Base-by-base conservation (phyloP, 2,113 vertebrate genomes). In the Brachionichthys hirsutus region DNA sequence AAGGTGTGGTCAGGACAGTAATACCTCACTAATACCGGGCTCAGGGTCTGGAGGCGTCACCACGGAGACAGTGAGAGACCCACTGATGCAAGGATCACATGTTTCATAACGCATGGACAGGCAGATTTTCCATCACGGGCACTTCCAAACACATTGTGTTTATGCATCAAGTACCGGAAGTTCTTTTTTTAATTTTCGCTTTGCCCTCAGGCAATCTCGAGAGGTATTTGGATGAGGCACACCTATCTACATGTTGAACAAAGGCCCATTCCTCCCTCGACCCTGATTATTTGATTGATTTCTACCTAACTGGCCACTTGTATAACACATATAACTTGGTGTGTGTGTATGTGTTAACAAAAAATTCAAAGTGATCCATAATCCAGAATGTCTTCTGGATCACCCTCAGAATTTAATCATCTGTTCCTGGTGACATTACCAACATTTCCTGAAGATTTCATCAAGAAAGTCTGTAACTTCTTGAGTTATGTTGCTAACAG, bases 241-340 rank as follows among this genome's bases (percentile, higher is more conserved):
- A 70, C 72, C 57, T 67, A 62, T 74, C 60, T 36, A 59, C 55
- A 81, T 83, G 77, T 79, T 63, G 78, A 81, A 86, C 77, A 84
- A 85, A 87, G 85, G 70, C 67, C 70, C 55, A 55, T 54, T 87
- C 82, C 82, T 77, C 59, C 56, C 54, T 76, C 82, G 84, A 85
- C 83, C 88, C 66, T 83, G 68, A 88, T 89, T 83, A 81, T 74
- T 78, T 85, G 83, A 88, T 85, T 88, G 86, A 85, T 88, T 85
- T 78, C 71, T 40, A 76, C 69, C 55, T 69, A 66, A 69, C 65
- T 73, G 58, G 73, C 64, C 73, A 70, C 81, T 83, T 89, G 82
- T 83, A 63, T 79, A 85, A 80, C 77, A 77, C 53, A n/a, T n/a
- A n/a, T n/a, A n/a, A n/a, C n/a, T n/a, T n/a, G n/a, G n/a, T n/a